A percentile compares a stretch with the other conserved stretches of the same genome.
Conservation (phyloP, 2,888 invertebrate genomes). For the Biston stratarius region DNA sequence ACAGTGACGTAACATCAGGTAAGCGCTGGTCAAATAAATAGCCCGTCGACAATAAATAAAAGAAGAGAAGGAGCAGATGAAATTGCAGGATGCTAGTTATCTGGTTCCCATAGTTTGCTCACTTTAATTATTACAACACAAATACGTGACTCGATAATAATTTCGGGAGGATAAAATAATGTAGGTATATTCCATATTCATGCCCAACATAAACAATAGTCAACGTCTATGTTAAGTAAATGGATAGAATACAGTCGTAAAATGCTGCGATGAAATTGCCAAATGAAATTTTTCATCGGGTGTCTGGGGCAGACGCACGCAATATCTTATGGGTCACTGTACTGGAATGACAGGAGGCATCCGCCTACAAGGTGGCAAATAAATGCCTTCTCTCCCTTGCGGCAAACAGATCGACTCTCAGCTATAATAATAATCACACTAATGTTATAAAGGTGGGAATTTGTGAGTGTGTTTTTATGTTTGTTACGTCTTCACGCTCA, state of each 20-base stretch:
- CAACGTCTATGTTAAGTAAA: conserved; percentile 5
- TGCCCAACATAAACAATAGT: neutral
- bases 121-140: neutral
- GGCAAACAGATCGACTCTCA: conserved; percentile 9
- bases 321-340: conserved; percentile 32
- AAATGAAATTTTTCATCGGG: conserved; percentile 32
- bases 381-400: conserved; percentile 1
- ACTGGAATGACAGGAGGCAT: conserved; percentile 24
- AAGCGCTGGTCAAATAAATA: too few species aligned
- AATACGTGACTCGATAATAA: neutral
- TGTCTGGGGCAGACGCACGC: conserved; percentile 23
- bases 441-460: too few species aligned
- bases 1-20: too few species aligned
- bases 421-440: neutral
- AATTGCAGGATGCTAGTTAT: too few species aligned
- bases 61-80: too few species aligned
- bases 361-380: conserved; percentile 16
- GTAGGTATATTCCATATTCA: neutral
- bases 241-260: conserved; percentile 17
- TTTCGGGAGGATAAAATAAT: neutral
- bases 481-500: too few species aligned
- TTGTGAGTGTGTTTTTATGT: too few species aligned
- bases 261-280: conserved; percentile 16
- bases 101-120: too few species aligned
- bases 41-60: too few species aligned